Evolutionary conservation across 2,888 invertebrate genomes (phyloP), one percentile per base, ranked within the genome.

Genomic region (Thera britannica): DNA sequence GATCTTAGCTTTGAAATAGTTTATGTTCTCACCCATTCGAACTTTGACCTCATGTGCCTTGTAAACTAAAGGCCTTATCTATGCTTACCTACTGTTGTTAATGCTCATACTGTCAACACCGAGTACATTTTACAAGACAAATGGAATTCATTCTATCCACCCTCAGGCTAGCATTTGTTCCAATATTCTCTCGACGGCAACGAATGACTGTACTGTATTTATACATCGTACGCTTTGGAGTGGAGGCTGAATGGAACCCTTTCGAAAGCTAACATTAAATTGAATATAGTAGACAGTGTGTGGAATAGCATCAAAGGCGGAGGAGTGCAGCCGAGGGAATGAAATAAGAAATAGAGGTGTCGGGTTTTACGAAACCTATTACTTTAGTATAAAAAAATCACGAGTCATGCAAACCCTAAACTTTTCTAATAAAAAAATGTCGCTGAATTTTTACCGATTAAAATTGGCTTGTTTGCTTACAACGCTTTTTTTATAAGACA

Each of bases 151-250:
- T 69, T 69, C 35, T 51, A 56, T 38, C 38, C 6, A 34, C 52
- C 65, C 65, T 8, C 38, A 46, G 69, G 69, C 69, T 36, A 69
- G 36, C 44, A 62, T 65, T 62, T 55, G 65, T 60, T 69, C 9
- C 58, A 57, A 58, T 65, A 62, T 36, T 36, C 58, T 41, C 11
- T 49, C 11, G 65, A 65, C 61, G 55, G 58, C 38, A 65, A 69
- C 57, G 46, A 62, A 62, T 62, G 36, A 54, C 8, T 54, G 48
- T 51, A 48, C 38, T 38, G 52, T 9, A 44, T 60, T 51, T 56
- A 63, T 56, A 62, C 58, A 65, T 46, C 36, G 57, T 44, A 12
- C 49, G 57, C 35, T 49, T 55, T 7, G 11, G 2, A 48, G 34
- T 46, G 34, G 23, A 35, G 35, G 52, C 11, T 58, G 41, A 41